Base-by-base conservation (phyloP, 1,140 invertebrate species). In the Carposina sasakii region DNA sequence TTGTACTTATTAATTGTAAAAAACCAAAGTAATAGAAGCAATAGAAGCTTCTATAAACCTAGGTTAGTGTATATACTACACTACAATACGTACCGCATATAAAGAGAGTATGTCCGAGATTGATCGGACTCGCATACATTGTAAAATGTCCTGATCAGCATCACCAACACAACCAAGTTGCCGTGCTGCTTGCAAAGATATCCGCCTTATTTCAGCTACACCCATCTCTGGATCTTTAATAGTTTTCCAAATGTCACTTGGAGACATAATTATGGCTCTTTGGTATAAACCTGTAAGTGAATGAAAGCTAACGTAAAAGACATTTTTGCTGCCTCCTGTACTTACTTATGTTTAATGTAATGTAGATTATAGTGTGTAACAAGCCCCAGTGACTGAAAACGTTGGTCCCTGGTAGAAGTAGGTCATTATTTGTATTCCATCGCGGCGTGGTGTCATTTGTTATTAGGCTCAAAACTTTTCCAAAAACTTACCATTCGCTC, bases 71-170 rank as follows among this genome's bases (percentile, higher is more conserved):
- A n/a, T n/a, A n/a, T n/a, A n/a, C n/a, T n/a, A n/a, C n/a, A n/a
- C n/a, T n/a, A n/a, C n/a, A n/a, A n/a, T n/a, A 54, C 46, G 59
- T 76, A 90, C 89, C 74, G 87, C 81, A 57, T 87, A 87, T 47
- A 88, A 81, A 46, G 85, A 82, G 46, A 88, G 81, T 46, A 90
- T 88, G 26, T 90, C 87, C 49, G 86, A 81, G 9, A 91, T 48
- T 19, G 91, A 73, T 48, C 88, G 86, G 36, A 86, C 69, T 51
- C 89, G 86, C 20, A 96, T 83, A 67, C 94, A 96, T 20, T 86
- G 77, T 15, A 93, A 48, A 36, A 74, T 63, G 52, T 74, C 70
- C 6, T 60, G 54, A 51, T 78, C 70, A 16, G 37, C 57, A 19
- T 54, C 54, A 43, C 51, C 57, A 15, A 48, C 48, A 47, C 81